Percentiles rank a stretch among this genome's conserved stretches.
phyloP scores from a whole-genome alignment of 2,888 invertebrate species.

The Mongoloraphidia duomilia region DNA sequence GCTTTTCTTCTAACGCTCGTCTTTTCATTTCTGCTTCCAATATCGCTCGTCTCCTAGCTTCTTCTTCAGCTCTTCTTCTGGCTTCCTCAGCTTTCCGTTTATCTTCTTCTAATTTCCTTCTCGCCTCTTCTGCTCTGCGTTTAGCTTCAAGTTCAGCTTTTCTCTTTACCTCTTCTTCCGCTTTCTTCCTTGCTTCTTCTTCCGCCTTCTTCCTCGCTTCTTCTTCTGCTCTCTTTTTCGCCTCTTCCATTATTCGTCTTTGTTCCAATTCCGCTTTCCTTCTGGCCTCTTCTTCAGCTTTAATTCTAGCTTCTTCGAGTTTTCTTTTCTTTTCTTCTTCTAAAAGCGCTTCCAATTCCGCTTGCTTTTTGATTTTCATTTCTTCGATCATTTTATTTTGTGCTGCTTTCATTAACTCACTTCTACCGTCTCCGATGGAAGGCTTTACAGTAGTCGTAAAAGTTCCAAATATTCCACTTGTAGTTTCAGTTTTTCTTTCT shows the following conservation, averaged over 20 bases:
- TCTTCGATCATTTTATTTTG: conserved; percentile 11
- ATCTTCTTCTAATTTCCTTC: conserved; percentile 5
- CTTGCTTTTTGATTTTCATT: conserved; percentile 10
- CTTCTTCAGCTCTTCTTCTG: conserved; percentile 1
- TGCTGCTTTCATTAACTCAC: conserved; percentile 7
- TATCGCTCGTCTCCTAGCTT: neutral
- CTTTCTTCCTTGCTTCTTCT: neutral
- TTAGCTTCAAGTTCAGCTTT: neutral
- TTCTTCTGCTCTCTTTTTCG: conserved; percentile 14
- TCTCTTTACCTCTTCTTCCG: neutral
- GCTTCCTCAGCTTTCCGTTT: conserved; percentile 9
- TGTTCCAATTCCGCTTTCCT: conserved; percentile 9
- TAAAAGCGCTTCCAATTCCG: conserved; percentile 5
- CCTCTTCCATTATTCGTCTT: conserved; percentile 11
- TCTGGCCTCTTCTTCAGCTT: conserved; percentile 12
- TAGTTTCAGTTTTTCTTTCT: neutral
- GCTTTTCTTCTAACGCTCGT: conserved; percentile 16
- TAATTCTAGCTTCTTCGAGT: conserved; percentile 12
- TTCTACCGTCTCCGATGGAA: neutral
- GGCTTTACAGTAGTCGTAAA: neutral
- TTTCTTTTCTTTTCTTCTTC: conserved; percentile 6
- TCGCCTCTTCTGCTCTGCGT: conserved; percentile 1
- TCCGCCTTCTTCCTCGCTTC: conserved; percentile 6
- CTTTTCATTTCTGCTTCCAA: neutral
- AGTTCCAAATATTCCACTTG: conserved; percentile 2